These are phyloP conservation scores for Euclidia mi DNA, from an alignment of 2,888 invertebrate species.

Conservation along the genomic window DNA sequence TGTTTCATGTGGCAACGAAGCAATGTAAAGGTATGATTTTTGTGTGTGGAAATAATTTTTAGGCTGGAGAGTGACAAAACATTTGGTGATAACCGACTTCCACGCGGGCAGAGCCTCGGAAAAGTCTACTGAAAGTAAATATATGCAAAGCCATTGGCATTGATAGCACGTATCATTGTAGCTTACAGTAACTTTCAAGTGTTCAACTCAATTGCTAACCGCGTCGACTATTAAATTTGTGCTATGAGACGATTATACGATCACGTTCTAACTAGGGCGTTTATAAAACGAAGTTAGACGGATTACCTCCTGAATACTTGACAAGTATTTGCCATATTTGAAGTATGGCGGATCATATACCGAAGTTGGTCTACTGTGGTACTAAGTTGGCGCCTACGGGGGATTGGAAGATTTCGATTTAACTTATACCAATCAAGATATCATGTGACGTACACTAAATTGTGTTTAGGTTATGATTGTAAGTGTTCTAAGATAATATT, in stretches of 20 bases:
- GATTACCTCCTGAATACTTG: conserved; percentile 53
- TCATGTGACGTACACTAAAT: conserved; percentile 43
- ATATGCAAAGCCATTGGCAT: not conserved
- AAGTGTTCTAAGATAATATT: not conserved
- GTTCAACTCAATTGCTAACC: conserved; percentile 22
- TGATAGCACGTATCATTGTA: conserved; percentile 6
- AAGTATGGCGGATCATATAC: conserved; percentile 50
- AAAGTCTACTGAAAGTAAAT: no score
- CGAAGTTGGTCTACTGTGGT: conserved; percentile 44
- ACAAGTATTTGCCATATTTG: conserved; percentile 50
- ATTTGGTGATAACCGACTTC: no score
- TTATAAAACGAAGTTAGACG: conserved; percentile 53
- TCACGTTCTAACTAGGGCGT: conserved; percentile 38
- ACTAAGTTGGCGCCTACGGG: conserved; percentile 44
- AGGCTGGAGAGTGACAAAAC: no score
- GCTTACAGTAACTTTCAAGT: conserved; percentile 7
- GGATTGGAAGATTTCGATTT: conserved; percentile 46
- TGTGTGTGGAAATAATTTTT: no score
- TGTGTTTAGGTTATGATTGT: conserved; percentile 25
- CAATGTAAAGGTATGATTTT: no score
- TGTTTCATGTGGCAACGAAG: no score
- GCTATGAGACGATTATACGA: conserved; percentile 36
- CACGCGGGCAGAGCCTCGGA: no score
- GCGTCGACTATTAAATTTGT: conserved; percentile 27
- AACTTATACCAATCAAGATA: conserved; percentile 56